Conservation (phyloP, 2,888 invertebrate species). For the Leucophenga montana region DNA sequence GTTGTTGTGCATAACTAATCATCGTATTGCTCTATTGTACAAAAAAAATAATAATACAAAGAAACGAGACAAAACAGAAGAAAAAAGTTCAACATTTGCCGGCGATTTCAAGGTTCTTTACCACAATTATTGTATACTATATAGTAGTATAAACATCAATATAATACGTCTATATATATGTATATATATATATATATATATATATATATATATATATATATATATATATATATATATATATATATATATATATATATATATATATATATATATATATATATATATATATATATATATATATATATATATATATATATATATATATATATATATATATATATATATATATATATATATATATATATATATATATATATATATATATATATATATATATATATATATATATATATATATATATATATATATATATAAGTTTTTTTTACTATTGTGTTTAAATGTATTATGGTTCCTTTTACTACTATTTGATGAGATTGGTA, state of each 20-base stretch:
- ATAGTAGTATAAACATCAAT: not conserved
- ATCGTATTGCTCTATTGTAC: too few species aligned
- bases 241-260: not conserved
- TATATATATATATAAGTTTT: not conserved
- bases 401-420: not conserved
- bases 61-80: not conserved
- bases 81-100: constrained; percentile 19
- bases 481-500: not conserved
- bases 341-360: not conserved
- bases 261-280: not conserved
- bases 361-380: not conserved
- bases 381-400: too few species aligned
- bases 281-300: not conserved
- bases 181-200: too few species aligned
- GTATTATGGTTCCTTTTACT: not conserved
- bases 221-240: not conserved
- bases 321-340: not conserved
- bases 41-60: not conserved
- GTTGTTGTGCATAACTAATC: too few species aligned
- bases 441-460: not conserved
- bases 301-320: too few species aligned
- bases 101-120: constrained; percentile 27
- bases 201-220: too few species aligned
- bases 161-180: not conserved
- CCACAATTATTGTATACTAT: not conserved